These are phyloP conservation scores for Benitochromis conjunctus DNA, from an alignment of 2,113 vertebrate species.

Conservation along the genomic window DNA sequence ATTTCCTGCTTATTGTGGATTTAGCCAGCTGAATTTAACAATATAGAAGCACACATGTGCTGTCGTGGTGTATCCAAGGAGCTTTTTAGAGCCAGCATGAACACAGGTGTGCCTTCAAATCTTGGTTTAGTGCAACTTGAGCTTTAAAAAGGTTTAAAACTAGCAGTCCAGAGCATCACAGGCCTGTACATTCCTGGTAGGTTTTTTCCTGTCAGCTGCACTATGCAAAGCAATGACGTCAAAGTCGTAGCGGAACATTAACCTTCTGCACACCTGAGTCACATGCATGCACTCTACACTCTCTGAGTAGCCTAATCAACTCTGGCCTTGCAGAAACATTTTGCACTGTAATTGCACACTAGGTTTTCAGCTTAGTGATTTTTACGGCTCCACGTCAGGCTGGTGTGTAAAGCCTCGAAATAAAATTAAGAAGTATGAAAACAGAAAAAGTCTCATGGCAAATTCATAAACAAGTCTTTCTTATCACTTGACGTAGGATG, in stretches of 20 bases:
- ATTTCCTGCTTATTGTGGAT: fast-evolving
- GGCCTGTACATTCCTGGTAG: neutral
- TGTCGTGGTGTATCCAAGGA: neutral
- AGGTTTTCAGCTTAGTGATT: neutral
- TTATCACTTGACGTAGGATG: too few species aligned
- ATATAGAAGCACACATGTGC: fast-evolving
- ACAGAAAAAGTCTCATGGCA: neutral
- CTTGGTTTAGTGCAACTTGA: neutral
- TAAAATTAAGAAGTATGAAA: neutral
- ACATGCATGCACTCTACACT: neutral
- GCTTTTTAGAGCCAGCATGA: neutral
- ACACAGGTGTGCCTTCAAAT: neutral
- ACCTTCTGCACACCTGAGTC: neutral
- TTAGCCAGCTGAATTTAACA: neutral
- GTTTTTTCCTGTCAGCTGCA: neutral
- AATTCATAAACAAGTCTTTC: neutral
- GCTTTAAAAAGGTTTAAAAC: neutral
- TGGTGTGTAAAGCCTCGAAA: neutral
- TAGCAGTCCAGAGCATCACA: neutral
- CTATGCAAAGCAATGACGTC: neutral
- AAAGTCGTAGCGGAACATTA: neutral
- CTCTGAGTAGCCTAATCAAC: neutral
- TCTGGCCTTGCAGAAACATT: neutral
- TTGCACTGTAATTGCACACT: neutral
- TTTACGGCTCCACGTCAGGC: fast-evolving